phyloP scores from a whole-genome alignment of 2,888 invertebrate species.

The Nomada flava region DNA sequence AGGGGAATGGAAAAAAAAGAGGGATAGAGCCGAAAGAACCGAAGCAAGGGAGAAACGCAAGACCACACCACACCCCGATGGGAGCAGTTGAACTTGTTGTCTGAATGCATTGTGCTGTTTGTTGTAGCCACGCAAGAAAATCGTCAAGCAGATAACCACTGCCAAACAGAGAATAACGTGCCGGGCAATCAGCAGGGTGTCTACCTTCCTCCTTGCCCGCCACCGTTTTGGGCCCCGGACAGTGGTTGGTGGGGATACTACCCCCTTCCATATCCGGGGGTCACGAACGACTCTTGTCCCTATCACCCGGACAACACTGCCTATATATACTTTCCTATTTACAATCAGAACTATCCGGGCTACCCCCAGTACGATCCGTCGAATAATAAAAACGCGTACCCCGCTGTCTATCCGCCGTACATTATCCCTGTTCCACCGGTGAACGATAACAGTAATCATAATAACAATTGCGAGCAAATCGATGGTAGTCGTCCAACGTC shows the following conservation, averaged over 20 bases:
- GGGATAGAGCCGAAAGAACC: neutral
- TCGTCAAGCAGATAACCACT: constrained; percentile 80
- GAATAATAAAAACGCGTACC: constrained; percentile 15
- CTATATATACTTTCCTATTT: constrained; percentile 70
- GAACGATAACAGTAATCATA: neutral
- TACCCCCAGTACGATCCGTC: constrained; percentile 14
- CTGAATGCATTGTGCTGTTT: constrained; percentile 83
- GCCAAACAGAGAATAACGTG: constrained; percentile 79
- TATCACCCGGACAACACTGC: constrained; percentile 65
- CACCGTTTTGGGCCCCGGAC: constrained; percentile 74
- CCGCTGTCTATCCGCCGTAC: constrained; percentile 39
- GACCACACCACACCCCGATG: constrained; percentile 43
- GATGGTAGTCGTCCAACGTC: neutral
- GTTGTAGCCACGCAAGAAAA: constrained; percentile 83
- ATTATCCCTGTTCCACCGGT: constrained; percentile 14
- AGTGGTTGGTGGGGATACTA: constrained; percentile 75
- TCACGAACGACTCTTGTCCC: constrained; percentile 53
- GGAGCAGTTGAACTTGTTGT: constrained; percentile 69
- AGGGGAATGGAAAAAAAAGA: neutral
- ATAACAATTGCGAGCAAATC: constrained; percentile 4
- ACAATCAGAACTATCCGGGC: constrained; percentile 55
- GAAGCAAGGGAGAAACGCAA: constrained; percentile 30
- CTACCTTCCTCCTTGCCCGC: constrained; percentile 74
- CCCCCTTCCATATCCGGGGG: constrained; percentile 64
- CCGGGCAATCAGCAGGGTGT: constrained; percentile 80